Base-by-base conservation (phyloP, 2,113 vertebrate species). In the Octodon degus region DNA sequence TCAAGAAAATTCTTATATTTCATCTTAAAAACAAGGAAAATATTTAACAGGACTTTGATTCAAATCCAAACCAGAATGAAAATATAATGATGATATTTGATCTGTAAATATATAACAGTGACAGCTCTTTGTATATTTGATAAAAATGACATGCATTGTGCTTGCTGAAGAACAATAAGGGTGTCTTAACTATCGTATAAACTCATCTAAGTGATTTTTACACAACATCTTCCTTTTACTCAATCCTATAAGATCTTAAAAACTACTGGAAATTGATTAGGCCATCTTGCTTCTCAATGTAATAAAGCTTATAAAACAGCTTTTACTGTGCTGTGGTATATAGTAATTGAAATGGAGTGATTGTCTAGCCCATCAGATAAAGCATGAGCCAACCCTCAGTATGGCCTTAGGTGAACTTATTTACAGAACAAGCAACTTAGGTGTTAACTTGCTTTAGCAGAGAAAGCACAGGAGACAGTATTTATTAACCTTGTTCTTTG, bases 101-200 rank as follows among this genome's bases (percentile, higher is more conserved):
- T 70, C 80, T 96, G 67, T 91, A 98, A 98, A 93, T 96, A 97
- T 34, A 62, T 80, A 95, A 95, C 97, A 97, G 90, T 93, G 30
- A 79, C 16, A 97, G 47, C 91, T 37, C 85, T 98, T 98, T 97
- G 86, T 91, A 97, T 97, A 96, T 97, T 58, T 98, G 98, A 97
- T 93, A 94, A 95, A 91, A 94, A 87, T 43, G 65, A 92, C 96
- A 55, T 97, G 87, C 91, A 87, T 91, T 97, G 10, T 90, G 53
- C 62, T 79, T 96, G 63, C 74, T 97, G 95, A 92, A 97, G 87
- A 95, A 88, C 70, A 96, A 83, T 96, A 93, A 97, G 87, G 27
- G 80, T 86, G 60, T 95, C 83, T 98, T 97, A 96, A 92, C 90
- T 97, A 96, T 85, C 43, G 32, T 77, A 63, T 81, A 90, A 95